A percentile compares a stretch with the other conserved stretches of the same genome.
phyloP scores from a whole-genome alignment of 2,797 vertebrate genomes.

The Pristis pectinata region DNA sequence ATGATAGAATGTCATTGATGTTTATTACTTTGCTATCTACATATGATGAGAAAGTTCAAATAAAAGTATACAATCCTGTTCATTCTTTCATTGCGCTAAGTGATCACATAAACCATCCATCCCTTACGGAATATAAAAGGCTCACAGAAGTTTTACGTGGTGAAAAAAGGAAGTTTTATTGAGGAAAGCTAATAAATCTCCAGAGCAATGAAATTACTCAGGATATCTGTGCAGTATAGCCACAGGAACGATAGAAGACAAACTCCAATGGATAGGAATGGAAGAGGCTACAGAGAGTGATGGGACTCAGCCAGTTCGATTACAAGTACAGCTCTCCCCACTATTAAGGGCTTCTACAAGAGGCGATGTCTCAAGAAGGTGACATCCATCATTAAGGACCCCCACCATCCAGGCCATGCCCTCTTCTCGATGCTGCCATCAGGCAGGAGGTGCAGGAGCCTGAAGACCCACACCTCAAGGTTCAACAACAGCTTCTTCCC shows the following conservation, averaged over 20 bases:
- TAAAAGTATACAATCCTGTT: background rate
- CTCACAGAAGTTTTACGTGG: background rate
- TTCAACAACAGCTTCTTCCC: too few species aligned
- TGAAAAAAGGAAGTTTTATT: background rate
- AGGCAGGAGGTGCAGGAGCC: too few species aligned
- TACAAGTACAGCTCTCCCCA: too few species aligned
- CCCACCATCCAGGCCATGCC: too few species aligned
- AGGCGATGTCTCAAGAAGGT: too few species aligned
- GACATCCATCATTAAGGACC: too few species aligned
- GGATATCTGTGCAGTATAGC: background rate
- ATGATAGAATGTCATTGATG: background rate
- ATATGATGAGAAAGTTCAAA: background rate
- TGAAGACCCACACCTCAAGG: too few species aligned
- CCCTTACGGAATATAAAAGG: background rate
- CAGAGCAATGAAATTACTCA: background rate
- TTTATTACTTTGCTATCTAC: background rate
- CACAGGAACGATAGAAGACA: background rate
- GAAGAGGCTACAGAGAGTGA: too few species aligned
- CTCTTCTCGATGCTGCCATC: too few species aligned
- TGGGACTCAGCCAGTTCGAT: too few species aligned
- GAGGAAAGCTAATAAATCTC: background rate
- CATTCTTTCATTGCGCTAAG: background rate
- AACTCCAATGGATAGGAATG: background rate
- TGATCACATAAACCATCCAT: background rate
- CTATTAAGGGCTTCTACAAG: too few species aligned